A percentile compares a stretch with the other conserved stretches of the same genome.
Evolutionary conservation across 2,113 vertebrate species (phyloP).

Genomic region (Amphiprion ocellaris): DNA sequence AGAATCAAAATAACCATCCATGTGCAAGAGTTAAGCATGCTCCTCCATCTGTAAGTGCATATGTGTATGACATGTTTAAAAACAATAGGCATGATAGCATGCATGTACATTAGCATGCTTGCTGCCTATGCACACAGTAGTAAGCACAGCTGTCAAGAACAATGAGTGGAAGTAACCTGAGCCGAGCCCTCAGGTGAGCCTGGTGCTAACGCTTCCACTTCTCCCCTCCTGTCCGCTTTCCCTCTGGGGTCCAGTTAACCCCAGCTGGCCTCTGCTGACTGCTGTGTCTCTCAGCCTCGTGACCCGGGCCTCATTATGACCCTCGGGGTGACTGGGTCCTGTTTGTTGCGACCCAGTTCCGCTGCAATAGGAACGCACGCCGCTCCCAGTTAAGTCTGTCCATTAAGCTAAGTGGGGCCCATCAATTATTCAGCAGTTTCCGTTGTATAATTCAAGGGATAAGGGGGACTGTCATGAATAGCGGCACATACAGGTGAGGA

Average conservation of each 20-base stretch:
- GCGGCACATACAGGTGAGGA: constrained; percentile 61
- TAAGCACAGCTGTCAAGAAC: constrained; percentile 42
- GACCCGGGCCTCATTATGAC: constrained; percentile 66
- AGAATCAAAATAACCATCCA: no score
- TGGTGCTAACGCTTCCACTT: constrained; percentile 48
- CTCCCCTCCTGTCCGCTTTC: constrained; percentile 36
- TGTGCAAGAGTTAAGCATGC: no score
- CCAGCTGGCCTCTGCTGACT: constrained; percentile 58
- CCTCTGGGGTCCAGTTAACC: constrained; percentile 77
- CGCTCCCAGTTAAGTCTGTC: constrained; percentile 76
- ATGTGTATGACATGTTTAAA: background rate
- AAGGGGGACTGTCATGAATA: constrained; percentile 64
- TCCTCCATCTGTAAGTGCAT: no score
- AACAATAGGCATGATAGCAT: no score
- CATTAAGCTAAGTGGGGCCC: constrained; percentile 82
- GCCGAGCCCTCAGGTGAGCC: constrained; percentile 61
- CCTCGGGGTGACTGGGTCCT: constrained; percentile 41
- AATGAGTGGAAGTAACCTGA: constrained; percentile 53
- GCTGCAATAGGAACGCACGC: constrained; percentile 43
- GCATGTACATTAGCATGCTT: background rate
- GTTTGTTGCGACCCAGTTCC: constrained; percentile 66
- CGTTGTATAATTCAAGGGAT: constrained; percentile 78
- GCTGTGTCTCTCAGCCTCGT: constrained; percentile 38
- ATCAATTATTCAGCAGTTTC: constrained; percentile 77
- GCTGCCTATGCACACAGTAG: background rate